Conservation (phyloP, 2,113 vertebrate species). For the Phylloscopus whistleri region DNA sequence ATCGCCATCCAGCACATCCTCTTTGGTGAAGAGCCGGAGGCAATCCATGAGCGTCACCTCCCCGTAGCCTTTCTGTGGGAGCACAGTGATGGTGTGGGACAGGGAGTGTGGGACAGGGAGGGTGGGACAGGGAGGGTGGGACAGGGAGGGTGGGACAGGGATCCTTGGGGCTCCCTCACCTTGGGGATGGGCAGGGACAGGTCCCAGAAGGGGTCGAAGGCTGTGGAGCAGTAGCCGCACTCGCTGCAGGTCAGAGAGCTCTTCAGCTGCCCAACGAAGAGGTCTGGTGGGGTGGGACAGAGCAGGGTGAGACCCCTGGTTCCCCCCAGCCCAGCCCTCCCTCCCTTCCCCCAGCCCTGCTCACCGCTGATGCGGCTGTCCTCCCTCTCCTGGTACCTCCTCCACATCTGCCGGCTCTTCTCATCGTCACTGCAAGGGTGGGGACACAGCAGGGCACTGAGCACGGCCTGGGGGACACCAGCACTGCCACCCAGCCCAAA, state of each 20-base stretch:
- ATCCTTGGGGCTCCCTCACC: constrained; percentile 60
- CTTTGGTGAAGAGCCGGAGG: constrained; percentile 91
- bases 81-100: background rate
- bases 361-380: constrained; percentile 94
- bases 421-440: constrained; percentile 83
- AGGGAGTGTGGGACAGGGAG: background rate
- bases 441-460: background rate
- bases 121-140: accelerated
- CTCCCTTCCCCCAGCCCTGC: background rate
- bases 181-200: constrained; percentile 92
- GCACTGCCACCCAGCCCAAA: background rate
- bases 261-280: constrained; percentile 96
- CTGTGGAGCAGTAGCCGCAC: constrained; percentile 91
- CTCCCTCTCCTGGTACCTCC: constrained; percentile 88
- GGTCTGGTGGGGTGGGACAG: constrained; percentile 72
- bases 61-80: constrained; percentile 78
- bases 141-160: background rate
- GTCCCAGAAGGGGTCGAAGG: constrained; percentile 97
- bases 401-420: constrained; percentile 93
- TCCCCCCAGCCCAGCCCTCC: background rate
- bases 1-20: constrained; percentile 91
- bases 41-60: constrained; percentile 92
- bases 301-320: background rate
- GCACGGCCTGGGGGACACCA: background rate
- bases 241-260: constrained; percentile 90